A percentile compares a stretch with the other conserved stretches of the same genome.
phyloP scores from a whole-genome alignment of 2,797 vertebrate genomes.

The Pyrocephalus nanus region DNA sequence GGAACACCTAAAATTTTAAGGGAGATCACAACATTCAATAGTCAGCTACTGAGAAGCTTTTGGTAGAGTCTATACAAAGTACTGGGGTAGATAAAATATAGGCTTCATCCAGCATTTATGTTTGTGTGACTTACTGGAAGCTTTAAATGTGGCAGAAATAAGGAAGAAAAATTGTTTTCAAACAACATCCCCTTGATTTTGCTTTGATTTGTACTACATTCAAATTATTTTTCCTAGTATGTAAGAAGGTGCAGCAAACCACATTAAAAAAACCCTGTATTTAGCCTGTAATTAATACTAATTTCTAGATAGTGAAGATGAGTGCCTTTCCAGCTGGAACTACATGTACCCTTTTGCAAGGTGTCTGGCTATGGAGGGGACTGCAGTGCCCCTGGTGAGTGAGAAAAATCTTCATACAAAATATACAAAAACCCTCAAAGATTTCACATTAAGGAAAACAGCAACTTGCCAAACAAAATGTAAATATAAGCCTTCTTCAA shows the following conservation, averaged over 20 bases:
- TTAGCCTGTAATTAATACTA: neutral
- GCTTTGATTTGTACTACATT: neutral
- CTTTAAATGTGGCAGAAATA: neutral
- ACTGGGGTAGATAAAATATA: neutral
- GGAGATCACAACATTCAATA: neutral
- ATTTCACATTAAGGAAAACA: neutral
- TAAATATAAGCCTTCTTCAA: neutral
- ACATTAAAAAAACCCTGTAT: neutral
- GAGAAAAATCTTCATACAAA: neutral
- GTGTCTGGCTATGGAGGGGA: neutral
- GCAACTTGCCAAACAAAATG: neutral
- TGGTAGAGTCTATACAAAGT: neutral
- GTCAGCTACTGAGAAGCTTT: neutral
- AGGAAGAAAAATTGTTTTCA: neutral
- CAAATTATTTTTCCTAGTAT: neutral
- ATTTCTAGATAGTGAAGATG: neutral
- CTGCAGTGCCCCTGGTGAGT: too few species aligned
- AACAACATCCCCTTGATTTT: neutral
- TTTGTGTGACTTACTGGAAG: neutral
- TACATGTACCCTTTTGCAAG: fast-evolving
- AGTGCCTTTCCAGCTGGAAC: neutral
- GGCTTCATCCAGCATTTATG: neutral
- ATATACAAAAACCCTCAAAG: neutral
- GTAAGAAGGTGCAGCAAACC: neutral
- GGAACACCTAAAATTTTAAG: neutral